Conservation (phyloP, 2,888 invertebrate genomes). For the Danaus chrysippus region DNA sequence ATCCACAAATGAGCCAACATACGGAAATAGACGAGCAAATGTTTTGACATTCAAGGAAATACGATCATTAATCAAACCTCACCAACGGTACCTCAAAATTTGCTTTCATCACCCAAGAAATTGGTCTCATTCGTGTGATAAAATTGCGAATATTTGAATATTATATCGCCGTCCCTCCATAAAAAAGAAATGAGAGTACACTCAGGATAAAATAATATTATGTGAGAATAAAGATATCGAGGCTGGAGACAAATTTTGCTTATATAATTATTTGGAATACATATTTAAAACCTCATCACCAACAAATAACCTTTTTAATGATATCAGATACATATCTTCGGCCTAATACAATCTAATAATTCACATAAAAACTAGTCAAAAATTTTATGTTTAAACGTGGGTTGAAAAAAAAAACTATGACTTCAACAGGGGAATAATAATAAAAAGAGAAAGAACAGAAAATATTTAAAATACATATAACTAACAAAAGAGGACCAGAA, state of each 20-base stretch:
- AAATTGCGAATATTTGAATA: conserved; percentile 17
- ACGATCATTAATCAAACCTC: conserved; percentile 37
- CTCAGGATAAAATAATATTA: too few species aligned
- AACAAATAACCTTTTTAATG: too few species aligned
- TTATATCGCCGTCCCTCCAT: background rate
- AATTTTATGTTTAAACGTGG: too few species aligned
- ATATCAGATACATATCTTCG: too few species aligned
- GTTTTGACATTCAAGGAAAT: conserved; percentile 33
- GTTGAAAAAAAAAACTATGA: too few species aligned
- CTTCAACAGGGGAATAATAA: too few species aligned
- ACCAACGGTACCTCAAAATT: conserved; percentile 30
- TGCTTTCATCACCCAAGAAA: conserved; percentile 26
- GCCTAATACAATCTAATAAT: too few species aligned
- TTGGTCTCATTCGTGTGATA: conserved; percentile 23
- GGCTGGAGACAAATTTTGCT: too few species aligned
- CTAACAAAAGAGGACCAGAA: conserved; percentile 13
- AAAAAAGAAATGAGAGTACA: conserved; percentile 1
- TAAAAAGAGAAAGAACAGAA: background rate
- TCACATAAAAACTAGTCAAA: too few species aligned
- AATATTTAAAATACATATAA: conserved; percentile 7
- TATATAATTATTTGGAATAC: too few species aligned
- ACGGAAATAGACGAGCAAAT: conserved; percentile 36
- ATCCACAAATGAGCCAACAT: conserved; percentile 28
- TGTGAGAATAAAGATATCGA: too few species aligned
- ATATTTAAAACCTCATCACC: too few species aligned